phyloP scores from a whole-genome alignment of 37 sponge, comb jelly and placozoan genomes.

The Tethya wilhelma region DNA sequence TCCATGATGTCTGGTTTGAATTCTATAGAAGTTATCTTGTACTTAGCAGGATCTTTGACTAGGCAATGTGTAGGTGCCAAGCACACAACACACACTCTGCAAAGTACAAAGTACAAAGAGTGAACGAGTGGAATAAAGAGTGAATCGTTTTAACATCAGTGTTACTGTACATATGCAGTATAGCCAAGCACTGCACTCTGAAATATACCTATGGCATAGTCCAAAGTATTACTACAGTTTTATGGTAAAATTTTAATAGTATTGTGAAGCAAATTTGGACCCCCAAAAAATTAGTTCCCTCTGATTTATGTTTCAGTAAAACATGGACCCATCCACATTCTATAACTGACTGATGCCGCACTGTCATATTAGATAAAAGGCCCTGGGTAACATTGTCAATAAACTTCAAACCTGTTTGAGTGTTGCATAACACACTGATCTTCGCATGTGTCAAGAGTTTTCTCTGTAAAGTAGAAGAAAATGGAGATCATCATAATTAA shows the following conservation, averaged over 20 bases:
- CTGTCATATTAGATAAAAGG: too few species aligned
- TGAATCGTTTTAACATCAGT: too few species aligned
- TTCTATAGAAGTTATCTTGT: constrained; percentile 29
- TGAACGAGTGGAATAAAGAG: background rate
- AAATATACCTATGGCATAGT: background rate
- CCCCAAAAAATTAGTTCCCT: too few species aligned
- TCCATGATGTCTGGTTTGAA: constrained; percentile 50
- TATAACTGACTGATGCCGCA: too few species aligned
- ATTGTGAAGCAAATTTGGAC: too few species aligned
- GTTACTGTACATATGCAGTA: too few species aligned
- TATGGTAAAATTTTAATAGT: background rate
- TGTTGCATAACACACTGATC: constrained; percentile 33
- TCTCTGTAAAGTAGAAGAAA: background rate
- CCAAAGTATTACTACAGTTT: background rate
- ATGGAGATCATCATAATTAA: background rate
- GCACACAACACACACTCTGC: constrained; percentile 63
- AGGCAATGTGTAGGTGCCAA: constrained; percentile 56
- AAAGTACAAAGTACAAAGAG: background rate
- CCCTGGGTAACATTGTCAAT: background rate
- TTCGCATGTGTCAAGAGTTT: background rate
- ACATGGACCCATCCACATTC: too few species aligned
- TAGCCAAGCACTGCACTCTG: constrained; percentile 10
- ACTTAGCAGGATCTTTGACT: constrained; percentile 1
- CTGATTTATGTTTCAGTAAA: too few species aligned
- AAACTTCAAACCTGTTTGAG: constrained; percentile 18